phyloP scores from a whole-genome alignment of 2,888 invertebrate genomes.

The Lasioglossum marginatum region DNA sequence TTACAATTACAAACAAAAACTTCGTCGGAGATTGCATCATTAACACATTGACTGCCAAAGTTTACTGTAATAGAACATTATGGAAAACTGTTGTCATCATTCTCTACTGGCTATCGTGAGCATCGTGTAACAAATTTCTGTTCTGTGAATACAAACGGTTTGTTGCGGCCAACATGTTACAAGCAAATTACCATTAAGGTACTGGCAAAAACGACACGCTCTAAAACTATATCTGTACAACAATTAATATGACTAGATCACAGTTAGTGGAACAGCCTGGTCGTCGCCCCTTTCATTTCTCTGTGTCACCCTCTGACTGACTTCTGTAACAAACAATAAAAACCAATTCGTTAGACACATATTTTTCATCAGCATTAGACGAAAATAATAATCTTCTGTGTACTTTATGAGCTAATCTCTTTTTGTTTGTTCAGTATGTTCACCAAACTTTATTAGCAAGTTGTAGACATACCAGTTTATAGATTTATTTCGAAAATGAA shows the following conservation, averaged over 20 bases:
- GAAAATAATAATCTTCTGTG: neutral
- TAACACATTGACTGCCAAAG: neutral
- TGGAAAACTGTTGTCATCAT: too few species aligned
- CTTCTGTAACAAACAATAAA: conserved; percentile 75
- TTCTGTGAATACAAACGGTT: neutral
- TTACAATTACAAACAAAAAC: conserved; percentile 25
- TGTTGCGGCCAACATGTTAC: neutral
- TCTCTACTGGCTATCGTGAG: neutral
- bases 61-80: neutral
- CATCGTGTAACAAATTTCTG: neutral
- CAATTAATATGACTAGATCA: conserved; percentile 81
- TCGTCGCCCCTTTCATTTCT: conserved; percentile 43
- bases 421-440: neutral
- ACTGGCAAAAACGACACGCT: conserved; percentile 26
- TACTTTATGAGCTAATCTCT: too few species aligned
- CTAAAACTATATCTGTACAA: conserved; percentile 60
- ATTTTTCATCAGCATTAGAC: neutral
- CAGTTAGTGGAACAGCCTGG: conserved; percentile 77
- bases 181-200: conserved; percentile 33
- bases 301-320: conserved; percentile 23
- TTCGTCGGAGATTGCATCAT: conserved; percentile 2
- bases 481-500: conserved; percentile 47
- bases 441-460: neutral
- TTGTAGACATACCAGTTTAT: conserved; percentile 15
- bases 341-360: conserved; percentile 1